Conservation (phyloP, 2,113 vertebrate species). For the Indicator indicator region DNA sequence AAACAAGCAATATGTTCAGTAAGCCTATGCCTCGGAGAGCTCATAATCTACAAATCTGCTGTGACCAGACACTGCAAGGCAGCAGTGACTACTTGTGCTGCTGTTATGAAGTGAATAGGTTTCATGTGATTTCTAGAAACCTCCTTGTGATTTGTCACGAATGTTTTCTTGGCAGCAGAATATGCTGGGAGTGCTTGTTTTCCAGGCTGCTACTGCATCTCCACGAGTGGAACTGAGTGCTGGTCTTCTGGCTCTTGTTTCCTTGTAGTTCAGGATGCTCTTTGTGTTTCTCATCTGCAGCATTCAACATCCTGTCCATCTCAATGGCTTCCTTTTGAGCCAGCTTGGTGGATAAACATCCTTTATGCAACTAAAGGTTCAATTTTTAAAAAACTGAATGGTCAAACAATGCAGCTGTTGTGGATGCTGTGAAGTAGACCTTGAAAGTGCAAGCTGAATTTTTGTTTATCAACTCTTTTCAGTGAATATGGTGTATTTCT, state of each 20-base stretch:
- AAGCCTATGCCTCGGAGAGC: background rate
- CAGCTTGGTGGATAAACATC: background rate
- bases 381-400: background rate
- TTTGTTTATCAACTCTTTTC: background rate
- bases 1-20: background rate
- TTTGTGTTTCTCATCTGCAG: conserved; percentile 13
- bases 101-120: background rate
- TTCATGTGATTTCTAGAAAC: background rate
- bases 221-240: background rate
- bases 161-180: background rate
- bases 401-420: background rate
- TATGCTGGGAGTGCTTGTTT: background rate
- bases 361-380: background rate
- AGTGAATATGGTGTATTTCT: background rate
- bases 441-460: background rate
- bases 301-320: background rate
- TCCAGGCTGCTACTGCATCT: background rate
- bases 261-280: background rate
- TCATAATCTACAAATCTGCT: background rate
- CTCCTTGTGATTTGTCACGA: background rate
- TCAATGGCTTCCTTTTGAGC: conserved; percentile 22
- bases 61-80: background rate
- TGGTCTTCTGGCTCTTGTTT: background rate
- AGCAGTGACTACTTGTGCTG: background rate
- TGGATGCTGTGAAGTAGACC: background rate